A percentile compares a stretch with the other conserved stretches of the same genome.
phyloP scores from a whole-genome alignment of 2,797 vertebrate species.

The Chiroxiphia lanceolata region DNA sequence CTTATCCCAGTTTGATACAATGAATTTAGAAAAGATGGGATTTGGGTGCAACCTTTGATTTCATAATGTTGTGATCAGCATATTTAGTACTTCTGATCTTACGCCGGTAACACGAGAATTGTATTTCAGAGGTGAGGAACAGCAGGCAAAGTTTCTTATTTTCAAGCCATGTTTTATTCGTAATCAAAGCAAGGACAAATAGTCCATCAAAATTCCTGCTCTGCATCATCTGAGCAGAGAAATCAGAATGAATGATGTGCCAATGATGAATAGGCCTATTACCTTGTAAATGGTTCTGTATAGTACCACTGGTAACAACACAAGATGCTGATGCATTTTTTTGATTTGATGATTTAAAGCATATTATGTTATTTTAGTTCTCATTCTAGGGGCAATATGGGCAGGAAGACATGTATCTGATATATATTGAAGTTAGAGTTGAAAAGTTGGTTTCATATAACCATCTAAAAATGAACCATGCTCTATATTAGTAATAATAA shows the following conservation, averaged over 20 bases:
- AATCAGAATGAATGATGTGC: conserved; percentile 35
- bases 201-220: conserved; percentile 42
- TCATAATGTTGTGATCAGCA: neutral
- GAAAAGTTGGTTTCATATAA: neutral
- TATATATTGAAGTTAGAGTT: neutral
- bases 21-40: neutral
- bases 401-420: neutral
- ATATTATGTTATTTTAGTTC: neutral
- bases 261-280: conserved; percentile 48
- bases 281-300: conserved; percentile 42
- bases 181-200: conserved; percentile 44
- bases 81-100: neutral
- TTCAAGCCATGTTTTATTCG: conserved; percentile 28
- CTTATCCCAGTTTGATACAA: neutral
- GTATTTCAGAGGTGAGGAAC: neutral
- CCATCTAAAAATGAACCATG: neutral
- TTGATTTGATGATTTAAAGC: conserved; percentile 19
- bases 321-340: conserved; percentile 10
- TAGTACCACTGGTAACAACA: conserved; percentile 14
- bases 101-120: neutral
- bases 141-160: conserved; percentile 3
- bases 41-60: neutral
- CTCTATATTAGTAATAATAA: neutral
- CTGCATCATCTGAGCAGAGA: conserved; percentile 8
- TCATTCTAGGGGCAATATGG: neutral